phyloP scores from a whole-genome alignment of 2,797 vertebrate genomes.

The Labroides dimidiatus region DNA sequence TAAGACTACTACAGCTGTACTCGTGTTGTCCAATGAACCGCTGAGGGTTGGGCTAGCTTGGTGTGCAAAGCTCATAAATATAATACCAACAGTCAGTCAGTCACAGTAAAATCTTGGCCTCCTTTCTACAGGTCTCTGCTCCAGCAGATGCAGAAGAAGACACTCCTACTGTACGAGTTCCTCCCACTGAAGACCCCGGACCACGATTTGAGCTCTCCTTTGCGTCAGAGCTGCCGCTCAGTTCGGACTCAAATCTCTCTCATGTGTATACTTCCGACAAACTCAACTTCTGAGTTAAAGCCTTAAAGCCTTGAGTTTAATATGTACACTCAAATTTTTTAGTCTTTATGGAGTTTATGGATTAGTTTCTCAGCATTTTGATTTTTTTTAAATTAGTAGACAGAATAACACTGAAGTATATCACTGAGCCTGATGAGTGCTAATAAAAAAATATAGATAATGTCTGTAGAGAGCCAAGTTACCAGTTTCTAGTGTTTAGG shows the following conservation, averaged over 20 bases:
- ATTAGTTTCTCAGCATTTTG: background rate
- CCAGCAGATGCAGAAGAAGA: background rate
- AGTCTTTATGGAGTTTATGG: background rate
- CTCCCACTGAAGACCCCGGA: background rate
- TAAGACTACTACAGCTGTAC: no score
- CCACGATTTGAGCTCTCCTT: slow-evolving; percentile 33
- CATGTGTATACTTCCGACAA: slow-evolving; percentile 62
- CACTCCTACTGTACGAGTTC: background rate
- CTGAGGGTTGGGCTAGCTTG: no score
- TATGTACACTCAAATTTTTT: background rate
- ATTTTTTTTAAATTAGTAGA: background rate
- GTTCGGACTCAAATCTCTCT: background rate
- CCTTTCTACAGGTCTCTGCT: slow-evolving; percentile 12
- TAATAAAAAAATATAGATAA: background rate
- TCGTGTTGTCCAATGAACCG: no score
- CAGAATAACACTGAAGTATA: no score
- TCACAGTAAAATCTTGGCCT: background rate
- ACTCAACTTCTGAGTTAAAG: slow-evolving; percentile 38
- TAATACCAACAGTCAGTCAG: no score
- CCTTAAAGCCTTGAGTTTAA: slow-evolving; percentile 1
- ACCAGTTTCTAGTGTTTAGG: background rate
- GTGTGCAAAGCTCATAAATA: no score
- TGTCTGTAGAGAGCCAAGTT: background rate
- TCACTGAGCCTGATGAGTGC: background rate
- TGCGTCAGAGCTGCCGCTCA: slow-evolving; percentile 22